These are phyloP conservation scores for Melanotus villosus DNA, from an alignment of 2,888 invertebrate species.

Conservation along the genomic window DNA sequence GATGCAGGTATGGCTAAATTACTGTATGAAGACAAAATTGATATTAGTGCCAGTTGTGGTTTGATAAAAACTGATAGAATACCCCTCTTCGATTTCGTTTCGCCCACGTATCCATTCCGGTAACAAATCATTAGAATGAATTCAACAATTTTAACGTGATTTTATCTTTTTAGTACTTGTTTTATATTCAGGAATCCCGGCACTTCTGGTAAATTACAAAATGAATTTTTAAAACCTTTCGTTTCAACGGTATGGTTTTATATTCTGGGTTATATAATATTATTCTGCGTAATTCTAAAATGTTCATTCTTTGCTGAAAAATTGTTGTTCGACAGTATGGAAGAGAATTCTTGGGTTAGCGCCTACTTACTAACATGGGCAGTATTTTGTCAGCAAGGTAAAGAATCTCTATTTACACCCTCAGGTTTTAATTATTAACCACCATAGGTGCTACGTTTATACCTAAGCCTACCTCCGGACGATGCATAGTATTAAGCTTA, in stretches of 20 bases:
- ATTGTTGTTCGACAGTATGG: slow-evolving; percentile 60
- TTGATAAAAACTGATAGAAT: slow-evolving; percentile 31
- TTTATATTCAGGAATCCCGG: slow-evolving; percentile 61
- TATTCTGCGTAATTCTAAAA: slow-evolving; percentile 65
- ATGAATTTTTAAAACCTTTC: slow-evolving; percentile 70
- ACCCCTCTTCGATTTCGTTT: slow-evolving; percentile 52
- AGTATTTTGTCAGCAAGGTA: slow-evolving; percentile 51
- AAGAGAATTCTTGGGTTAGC: slow-evolving; percentile 67
- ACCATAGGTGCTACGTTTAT: slow-evolving; percentile 56
- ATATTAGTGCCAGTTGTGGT: slow-evolving; percentile 52
- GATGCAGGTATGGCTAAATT: slow-evolving; percentile 58
- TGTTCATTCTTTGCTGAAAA: slow-evolving; percentile 64
- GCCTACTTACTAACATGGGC: slow-evolving; percentile 63
- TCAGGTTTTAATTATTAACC: no score
- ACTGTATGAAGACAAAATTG: slow-evolving; percentile 55
- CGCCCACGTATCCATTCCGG: slow-evolving; percentile 59
- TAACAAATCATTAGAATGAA: slow-evolving; percentile 29
- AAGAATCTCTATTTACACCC: not conserved
- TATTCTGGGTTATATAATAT: slow-evolving; percentile 58
- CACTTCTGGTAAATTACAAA: slow-evolving; percentile 55
- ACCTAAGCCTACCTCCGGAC: slow-evolving; percentile 56
- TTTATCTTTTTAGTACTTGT: slow-evolving; percentile 54
- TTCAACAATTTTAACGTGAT: not conserved
- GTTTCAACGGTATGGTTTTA: slow-evolving; percentile 66
- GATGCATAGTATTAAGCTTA: slow-evolving; percentile 58